phyloP scores from a whole-genome alignment of 2,797 vertebrate genomes.

The Hipposideros larvatus region DNA sequence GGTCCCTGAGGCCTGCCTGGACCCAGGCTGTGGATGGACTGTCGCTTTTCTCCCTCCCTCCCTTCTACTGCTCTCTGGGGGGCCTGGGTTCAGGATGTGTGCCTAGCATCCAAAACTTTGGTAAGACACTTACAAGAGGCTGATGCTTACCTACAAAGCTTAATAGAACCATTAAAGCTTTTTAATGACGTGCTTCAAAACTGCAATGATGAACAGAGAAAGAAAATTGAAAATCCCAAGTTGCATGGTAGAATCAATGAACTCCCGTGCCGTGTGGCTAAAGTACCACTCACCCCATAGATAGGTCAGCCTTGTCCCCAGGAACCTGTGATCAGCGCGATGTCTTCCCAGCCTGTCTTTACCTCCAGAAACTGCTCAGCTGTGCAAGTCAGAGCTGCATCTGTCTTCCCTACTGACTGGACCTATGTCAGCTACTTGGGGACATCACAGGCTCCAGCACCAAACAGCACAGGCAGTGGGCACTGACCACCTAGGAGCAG shows the following conservation, averaged over 20 bases:
- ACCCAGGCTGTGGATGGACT: not conserved
- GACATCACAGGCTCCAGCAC: not conserved
- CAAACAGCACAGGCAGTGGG: conserved; percentile 88
- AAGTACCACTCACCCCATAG: conserved; percentile 81
- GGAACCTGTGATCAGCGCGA: not conserved
- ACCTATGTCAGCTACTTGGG: not conserved
- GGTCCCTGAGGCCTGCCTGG: not conserved
- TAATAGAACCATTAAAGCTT: conserved; percentile 95
- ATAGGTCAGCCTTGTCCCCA: not conserved
- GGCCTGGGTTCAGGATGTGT: conserved; percentile 93
- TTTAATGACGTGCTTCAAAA: conserved; percentile 96
- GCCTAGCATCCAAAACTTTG: conserved; percentile 94
- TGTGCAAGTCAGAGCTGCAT: not conserved
- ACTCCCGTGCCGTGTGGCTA: conserved; percentile 94
- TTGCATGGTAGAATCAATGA: conserved; percentile 96
- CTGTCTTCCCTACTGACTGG: not conserved
- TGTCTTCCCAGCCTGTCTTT: not conserved
- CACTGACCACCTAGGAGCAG: conserved; percentile 92
- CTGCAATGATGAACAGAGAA: conserved; percentile 94
- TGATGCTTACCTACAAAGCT: conserved; percentile 94
- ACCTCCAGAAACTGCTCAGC: not conserved
- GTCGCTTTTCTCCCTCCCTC: not conserved
- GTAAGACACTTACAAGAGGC: conserved; percentile 95
- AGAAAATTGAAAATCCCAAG: conserved; percentile 90
- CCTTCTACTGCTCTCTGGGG: conserved; percentile 35